Conservation (phyloP, 2,113 vertebrate species). For the Delphinus delphis region DNA sequence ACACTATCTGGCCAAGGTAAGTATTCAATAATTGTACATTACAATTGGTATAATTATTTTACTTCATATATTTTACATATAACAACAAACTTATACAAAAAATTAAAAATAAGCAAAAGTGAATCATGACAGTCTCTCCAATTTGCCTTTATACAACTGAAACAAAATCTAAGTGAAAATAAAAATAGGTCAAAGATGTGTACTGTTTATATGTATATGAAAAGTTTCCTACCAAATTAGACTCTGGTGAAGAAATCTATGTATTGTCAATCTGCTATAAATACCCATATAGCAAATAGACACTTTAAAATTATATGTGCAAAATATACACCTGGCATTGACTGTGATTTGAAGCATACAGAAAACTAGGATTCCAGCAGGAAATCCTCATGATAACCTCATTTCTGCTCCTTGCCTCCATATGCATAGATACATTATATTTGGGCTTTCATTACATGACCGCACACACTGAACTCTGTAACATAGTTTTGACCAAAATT, state of each 20-base stretch:
- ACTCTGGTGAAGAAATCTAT: constrained; percentile 21
- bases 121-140: constrained; percentile 23
- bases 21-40: neutral
- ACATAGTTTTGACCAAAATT: constrained; percentile 34
- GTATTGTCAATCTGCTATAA: constrained; percentile 53
- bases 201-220: neutral
- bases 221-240: constrained; percentile 50
- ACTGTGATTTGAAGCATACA: constrained; percentile 18
- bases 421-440: neutral
- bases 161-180: constrained; percentile 12
- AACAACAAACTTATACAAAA: neutral
- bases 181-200: neutral
- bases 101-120: neutral
- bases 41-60: neutral
- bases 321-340: constrained; percentile 33
- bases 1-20: neutral
- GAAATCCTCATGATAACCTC: neutral
- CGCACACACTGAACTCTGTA: neutral
- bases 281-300: neutral
- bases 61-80: neutral
- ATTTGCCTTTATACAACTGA: neutral
- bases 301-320: constrained; percentile 26
- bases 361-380: constrained; percentile 27
- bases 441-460: constrained; percentile 20
- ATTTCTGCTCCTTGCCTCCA: constrained; percentile 42